phyloP scores from a whole-genome alignment of 2,797 vertebrate genomes.

The Poeciliopsis gracilis region DNA sequence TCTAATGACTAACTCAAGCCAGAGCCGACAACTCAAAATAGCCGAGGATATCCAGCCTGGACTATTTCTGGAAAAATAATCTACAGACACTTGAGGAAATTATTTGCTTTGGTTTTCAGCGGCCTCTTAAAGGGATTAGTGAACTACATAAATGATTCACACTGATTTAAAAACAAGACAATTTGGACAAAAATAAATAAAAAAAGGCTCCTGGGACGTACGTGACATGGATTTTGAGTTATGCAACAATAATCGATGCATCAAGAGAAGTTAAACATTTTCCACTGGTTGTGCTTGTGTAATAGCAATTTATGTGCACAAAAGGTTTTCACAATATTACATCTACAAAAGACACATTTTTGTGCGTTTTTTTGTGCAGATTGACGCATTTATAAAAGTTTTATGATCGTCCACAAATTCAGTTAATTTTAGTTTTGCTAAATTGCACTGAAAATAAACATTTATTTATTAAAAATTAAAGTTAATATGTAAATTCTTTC shows the following conservation, averaged over 20 bases:
- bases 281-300: neutral
- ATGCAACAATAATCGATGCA: neutral
- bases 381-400: neutral
- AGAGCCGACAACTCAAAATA: conserved; percentile 59
- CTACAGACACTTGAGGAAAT: conserved; percentile 1
- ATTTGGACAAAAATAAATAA: neutral
- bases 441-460: neutral
- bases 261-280: neutral
- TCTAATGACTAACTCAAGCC: conserved; percentile 64
- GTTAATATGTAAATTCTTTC: neutral
- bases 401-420: neutral
- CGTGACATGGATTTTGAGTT: neutral
- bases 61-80: conserved; percentile 49
- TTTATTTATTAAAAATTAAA: neutral
- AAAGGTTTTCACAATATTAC: neutral
- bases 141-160: conserved; percentile 40
- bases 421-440: neutral
- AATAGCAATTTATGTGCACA: neutral
- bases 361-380: neutral
- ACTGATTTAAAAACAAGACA: conserved; percentile 14
- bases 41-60: conserved; percentile 42
- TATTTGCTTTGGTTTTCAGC: neutral
- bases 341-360: neutral
- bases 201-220: neutral
- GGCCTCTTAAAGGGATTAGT: conserved; percentile 15